A percentile compares a stretch with the other conserved stretches of the same genome.
Evolutionary conservation across 2,888 invertebrate genomes (phyloP).

Genomic region (Philhelius pedissequus): DNA sequence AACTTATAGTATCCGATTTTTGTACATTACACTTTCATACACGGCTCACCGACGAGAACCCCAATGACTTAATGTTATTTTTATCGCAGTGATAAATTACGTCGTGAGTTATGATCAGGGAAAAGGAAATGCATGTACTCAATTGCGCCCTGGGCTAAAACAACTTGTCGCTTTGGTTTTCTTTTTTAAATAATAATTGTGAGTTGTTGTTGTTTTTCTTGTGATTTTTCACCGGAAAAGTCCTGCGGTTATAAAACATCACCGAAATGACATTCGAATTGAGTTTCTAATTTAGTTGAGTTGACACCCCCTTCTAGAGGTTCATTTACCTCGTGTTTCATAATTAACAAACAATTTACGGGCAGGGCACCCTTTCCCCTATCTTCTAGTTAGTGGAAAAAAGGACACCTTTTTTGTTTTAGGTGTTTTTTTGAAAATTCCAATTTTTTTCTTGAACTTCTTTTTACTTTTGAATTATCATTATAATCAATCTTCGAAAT

Average conservation of each 20-base stretch:
- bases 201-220: not conserved
- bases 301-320: slow-evolving; percentile 18
- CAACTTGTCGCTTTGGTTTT: slow-evolving; percentile 53
- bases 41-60: slow-evolving; percentile 18
- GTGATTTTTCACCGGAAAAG: slow-evolving; percentile 38
- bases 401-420: slow-evolving; percentile 16
- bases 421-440: slow-evolving; percentile 31
- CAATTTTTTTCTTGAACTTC: slow-evolving; percentile 17
- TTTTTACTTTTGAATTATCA: slow-evolving; percentile 35
- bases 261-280: slow-evolving; percentile 39
- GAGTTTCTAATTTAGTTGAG: slow-evolving; percentile 39
- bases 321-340: slow-evolving; percentile 18
- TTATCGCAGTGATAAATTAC: slow-evolving; percentile 66
- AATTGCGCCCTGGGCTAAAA: slow-evolving; percentile 10
- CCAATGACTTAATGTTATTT: slow-evolving; percentile 62
- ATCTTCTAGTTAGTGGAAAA: too few species aligned
- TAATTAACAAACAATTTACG: slow-evolving; percentile 56
- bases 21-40: not conserved
- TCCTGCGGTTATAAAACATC: slow-evolving; percentile 45
- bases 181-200: too few species aligned
- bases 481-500: slow-evolving; percentile 52
- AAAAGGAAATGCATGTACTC: slow-evolving; percentile 32
- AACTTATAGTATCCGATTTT: slow-evolving; percentile 28
- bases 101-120: slow-evolving; percentile 54
- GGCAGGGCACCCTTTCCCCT: too few species aligned